A percentile compares a stretch with the other conserved stretches of the same genome.
These are phyloP conservation scores for Lamprotornis superbus DNA, from an alignment of 2,113 vertebrate genomes.

Conservation along the genomic window DNA sequence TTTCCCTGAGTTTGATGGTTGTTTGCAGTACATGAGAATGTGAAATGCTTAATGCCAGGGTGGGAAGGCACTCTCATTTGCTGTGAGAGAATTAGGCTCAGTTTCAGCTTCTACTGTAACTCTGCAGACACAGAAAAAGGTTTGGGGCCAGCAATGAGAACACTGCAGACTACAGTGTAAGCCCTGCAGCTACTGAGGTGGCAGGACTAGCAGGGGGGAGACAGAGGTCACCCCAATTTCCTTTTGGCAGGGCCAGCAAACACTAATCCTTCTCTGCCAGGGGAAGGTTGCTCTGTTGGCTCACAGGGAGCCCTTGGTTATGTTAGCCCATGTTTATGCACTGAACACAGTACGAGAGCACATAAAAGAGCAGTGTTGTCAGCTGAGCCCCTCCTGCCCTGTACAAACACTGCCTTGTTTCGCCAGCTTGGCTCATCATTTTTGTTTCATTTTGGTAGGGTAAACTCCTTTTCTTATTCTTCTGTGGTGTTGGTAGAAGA, in stretches of 20 bases:
- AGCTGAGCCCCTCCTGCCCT: not conserved
- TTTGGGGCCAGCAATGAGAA: not conserved
- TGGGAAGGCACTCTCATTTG: not conserved
- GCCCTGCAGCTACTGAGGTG: not conserved
- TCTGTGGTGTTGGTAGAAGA: not conserved
- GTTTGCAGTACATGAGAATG: not conserved
- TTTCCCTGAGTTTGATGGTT: not conserved
- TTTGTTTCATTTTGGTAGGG: not conserved
- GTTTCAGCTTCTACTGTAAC: not conserved
- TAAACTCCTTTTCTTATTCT: not conserved
- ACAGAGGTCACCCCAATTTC: not conserved
- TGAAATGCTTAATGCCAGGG: not conserved
- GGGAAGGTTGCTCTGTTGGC: accelerated
- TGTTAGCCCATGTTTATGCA: not conserved
- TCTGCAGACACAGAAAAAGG: not conserved
- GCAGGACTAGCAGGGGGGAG: not conserved
- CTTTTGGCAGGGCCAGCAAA: not conserved
- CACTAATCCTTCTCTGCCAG: not conserved
- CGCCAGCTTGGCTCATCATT: not conserved
- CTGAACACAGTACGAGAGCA: not conserved
- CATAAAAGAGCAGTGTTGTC: constrained; percentile 39
- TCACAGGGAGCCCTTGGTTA: not conserved
- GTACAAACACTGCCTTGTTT: constrained; percentile 4
- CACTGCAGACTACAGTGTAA: not conserved
- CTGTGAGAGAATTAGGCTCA: not conserved